Conservation (phyloP, 2,113 vertebrate species). For the Chloroceryle aenea region DNA sequence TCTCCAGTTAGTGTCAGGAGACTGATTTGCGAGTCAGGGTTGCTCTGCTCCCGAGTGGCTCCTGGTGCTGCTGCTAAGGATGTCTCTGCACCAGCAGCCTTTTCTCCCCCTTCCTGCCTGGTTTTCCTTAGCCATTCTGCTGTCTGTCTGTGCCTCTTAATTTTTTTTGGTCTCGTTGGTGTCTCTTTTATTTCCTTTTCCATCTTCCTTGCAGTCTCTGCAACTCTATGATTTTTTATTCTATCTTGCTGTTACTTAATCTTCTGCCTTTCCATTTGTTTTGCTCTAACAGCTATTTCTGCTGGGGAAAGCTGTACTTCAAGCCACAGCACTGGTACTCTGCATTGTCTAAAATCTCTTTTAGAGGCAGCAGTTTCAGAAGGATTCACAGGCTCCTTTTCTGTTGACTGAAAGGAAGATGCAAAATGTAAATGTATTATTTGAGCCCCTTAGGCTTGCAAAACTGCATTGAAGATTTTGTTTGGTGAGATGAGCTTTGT, state of each 20-base stretch:
- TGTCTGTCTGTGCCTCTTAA: background rate
- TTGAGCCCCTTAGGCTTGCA: slow-evolving; percentile 12
- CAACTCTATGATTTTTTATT: slow-evolving; percentile 26
- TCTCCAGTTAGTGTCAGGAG: background rate
- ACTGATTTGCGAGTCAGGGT: background rate
- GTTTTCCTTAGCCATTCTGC: background rate
- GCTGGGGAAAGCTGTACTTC: background rate
- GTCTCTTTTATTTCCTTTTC: background rate
- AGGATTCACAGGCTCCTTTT: background rate
- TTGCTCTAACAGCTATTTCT: slow-evolving; percentile 3
- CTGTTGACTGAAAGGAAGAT: slow-evolving; percentile 18
- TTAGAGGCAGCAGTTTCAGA: background rate
- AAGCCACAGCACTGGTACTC: background rate
- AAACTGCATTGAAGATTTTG: slow-evolving; percentile 32
- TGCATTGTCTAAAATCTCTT: background rate
- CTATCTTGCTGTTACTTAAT: slow-evolving; percentile 16
- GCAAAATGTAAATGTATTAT: slow-evolving; percentile 33
- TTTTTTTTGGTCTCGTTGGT: background rate
- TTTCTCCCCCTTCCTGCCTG: background rate
- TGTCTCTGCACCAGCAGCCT: background rate
- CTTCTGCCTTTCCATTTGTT: slow-evolving; percentile 13
- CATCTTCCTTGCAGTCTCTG: background rate
- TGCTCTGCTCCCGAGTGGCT: background rate
- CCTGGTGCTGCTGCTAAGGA: background rate
- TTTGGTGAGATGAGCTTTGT: slow-evolving; percentile 36